Evolutionary conservation across 53 echinoderm and acorn worm species (phyloP), one percentile per base, ranked within the genome.

Genomic region (Temnopleurus reevesii): DNA sequence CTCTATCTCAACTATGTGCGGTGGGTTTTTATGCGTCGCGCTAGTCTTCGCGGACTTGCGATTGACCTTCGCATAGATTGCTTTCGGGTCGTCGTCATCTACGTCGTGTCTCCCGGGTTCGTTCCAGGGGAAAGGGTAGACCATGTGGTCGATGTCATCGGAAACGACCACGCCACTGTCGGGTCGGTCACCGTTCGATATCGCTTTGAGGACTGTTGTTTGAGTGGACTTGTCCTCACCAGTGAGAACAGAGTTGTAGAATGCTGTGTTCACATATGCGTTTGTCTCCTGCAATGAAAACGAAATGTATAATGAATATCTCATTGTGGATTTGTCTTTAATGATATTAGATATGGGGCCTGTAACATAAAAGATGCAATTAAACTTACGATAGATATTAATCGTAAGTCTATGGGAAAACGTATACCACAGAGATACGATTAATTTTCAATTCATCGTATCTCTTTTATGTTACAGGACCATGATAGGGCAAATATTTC

Each of bases 61-160:
- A 21, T 83, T 12, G 47, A 80, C 80, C n/a, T 83, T 82, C 18
- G 82, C 55, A 36, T 82, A 82, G 34, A 55, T 34, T 17, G 23
- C 53, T 1, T 82, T 55, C n/a, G 4, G 53, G 60, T 21, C 21
- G n/a, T 49, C 83, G 36, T 56, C 56, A 18, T 46, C 86, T 25
- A 13, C 44, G 5, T 53, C 55, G 57, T 33, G 55, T 29, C 36
- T 5, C 7, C 57, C 59, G 5, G 59, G 51, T 33, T 87, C 88
- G 66, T 87, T 54, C 88, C 65, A 47, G 27, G 88, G 71, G 53
- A 31, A 87, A 2, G 88, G 88, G 46, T 66, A 87, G 8, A 87
- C 88, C 88, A 87, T 87, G 33, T 64, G 46, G 71, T 87, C 88
- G 66, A 87, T 53, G 65, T 87, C 88, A n/a, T 71, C 71, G 7